Evolutionary conservation across 2,113 vertebrate species (phyloP).

Genomic region (Illadopsis cleaveri): DNA sequence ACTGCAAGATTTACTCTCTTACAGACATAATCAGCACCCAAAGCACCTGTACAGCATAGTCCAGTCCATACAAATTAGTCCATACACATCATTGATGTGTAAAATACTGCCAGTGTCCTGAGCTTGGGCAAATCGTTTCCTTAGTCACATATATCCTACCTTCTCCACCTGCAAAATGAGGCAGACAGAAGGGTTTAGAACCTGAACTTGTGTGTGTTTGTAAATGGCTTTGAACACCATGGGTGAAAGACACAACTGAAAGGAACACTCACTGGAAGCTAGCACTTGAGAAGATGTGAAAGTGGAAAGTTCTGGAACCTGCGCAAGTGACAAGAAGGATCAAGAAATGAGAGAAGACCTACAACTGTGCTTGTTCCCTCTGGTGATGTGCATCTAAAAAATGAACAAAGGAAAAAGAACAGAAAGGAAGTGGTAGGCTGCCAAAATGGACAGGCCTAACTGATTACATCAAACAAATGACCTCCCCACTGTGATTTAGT

Average conservation of each 20-base stretch:
- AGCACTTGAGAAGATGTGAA: not conserved
- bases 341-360: not conserved
- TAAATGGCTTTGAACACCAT: not conserved
- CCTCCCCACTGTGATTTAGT: slow-evolving; percentile 22
- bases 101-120: not conserved
- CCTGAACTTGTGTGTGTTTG: not conserved
- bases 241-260: not conserved
- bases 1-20: not conserved
- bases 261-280: not conserved
- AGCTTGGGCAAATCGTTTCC: not conserved
- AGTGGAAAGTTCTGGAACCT: not conserved
- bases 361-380: not conserved
- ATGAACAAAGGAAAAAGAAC: not conserved
- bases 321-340: not conserved
- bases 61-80: not conserved
- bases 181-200: not conserved
- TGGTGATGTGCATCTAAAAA: not conserved
- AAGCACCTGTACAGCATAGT: not conserved
- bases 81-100: too few species aligned
- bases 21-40: not conserved
- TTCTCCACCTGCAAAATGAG: not conserved
- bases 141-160: not conserved
- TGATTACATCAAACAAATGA: not conserved
- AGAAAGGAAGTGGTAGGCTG: not conserved
- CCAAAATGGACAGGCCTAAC: not conserved